These are phyloP conservation scores for Lasaia peninsularis DNA, from an alignment of 1,140 invertebrate species.

Conservation along the genomic window DNA sequence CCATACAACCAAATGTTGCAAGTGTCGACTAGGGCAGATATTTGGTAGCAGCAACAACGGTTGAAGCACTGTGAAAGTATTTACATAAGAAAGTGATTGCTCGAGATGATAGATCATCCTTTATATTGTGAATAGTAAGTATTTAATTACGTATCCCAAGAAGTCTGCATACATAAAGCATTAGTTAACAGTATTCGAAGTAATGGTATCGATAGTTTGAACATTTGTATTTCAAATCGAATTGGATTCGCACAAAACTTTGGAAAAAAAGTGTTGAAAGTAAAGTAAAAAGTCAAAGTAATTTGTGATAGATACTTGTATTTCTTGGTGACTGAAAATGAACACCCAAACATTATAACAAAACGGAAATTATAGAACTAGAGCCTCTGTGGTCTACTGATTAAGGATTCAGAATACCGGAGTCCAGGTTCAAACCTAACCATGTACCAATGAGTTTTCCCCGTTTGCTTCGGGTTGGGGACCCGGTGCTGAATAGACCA, in stretches of 20 bases:
- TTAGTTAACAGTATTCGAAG: neutral
- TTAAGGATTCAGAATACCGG: no score
- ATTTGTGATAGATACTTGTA: neutral
- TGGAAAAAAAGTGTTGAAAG: conserved; percentile 3
- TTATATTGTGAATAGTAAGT: neutral
- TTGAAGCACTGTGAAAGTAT: conserved; percentile 9
- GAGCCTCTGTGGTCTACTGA: no score
- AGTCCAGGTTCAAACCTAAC: no score
- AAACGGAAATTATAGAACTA: no score
- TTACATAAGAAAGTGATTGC: neutral
- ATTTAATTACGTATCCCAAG: neutral
- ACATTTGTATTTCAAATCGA: conserved; percentile 3
- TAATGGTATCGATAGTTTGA: neutral
- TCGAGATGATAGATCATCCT: neutral
- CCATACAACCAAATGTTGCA: neutral
- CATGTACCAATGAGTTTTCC: no score
- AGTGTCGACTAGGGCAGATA: neutral
- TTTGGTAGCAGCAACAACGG: neutral
- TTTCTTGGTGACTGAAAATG: neutral
- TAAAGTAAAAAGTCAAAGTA: neutral
- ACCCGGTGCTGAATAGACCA: no score
- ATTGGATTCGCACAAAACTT: neutral
- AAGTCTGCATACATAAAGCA: neutral
- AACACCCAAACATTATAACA: no score
- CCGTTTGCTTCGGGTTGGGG: no score